A percentile compares a stretch with the other conserved stretches of the same genome.
These are phyloP conservation scores for Ephydatia muelleri DNA, from an alignment of 37 sponge, comb jelly and placozoan species.

Conservation along the genomic window DNA sequence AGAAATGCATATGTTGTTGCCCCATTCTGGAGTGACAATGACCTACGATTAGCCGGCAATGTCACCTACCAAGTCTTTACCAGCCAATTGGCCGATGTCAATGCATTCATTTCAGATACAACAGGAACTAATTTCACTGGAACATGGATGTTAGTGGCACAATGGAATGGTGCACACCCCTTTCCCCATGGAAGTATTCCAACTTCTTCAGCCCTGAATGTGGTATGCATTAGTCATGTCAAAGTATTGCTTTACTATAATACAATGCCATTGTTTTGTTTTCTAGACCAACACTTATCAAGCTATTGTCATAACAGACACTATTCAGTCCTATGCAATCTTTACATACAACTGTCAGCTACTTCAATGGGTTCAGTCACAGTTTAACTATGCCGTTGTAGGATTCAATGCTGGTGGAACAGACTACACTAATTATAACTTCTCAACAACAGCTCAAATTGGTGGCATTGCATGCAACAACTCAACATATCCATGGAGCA, in stretches of 20 bases:
- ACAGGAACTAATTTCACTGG: constrained; percentile 14
- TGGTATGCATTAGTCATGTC: not conserved
- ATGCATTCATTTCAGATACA: constrained; percentile 14
- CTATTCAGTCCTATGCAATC: constrained; percentile 26
- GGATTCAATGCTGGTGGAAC: constrained; percentile 39
- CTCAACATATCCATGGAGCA: constrained; percentile 24
- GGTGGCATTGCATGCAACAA: constrained; percentile 23
- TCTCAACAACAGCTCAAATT: not conserved
- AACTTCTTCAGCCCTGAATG: not conserved
- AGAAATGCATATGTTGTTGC: constrained; percentile 18
- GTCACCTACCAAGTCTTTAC: constrained; percentile 11
- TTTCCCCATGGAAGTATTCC: constrained; percentile 33
- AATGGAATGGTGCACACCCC: constrained; percentile 53
- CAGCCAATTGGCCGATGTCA: constrained; percentile 4
- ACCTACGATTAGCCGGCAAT: constrained; percentile 5
- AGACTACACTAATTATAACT: constrained; percentile 22
- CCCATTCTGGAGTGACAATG: constrained; percentile 38
- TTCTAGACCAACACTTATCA: constrained; percentile 43
- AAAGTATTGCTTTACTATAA: not conserved
- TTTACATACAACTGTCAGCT: constrained; percentile 52
- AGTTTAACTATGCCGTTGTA: constrained; percentile 22
- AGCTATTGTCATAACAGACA: constrained; percentile 37
- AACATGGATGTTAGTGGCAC: constrained; percentile 55
- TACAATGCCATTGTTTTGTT: not conserved
- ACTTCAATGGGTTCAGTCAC: constrained; percentile 20